Evolutionary conservation across 2,888 invertebrate species (phyloP).

Genomic region (Agrotis segetum): DNA sequence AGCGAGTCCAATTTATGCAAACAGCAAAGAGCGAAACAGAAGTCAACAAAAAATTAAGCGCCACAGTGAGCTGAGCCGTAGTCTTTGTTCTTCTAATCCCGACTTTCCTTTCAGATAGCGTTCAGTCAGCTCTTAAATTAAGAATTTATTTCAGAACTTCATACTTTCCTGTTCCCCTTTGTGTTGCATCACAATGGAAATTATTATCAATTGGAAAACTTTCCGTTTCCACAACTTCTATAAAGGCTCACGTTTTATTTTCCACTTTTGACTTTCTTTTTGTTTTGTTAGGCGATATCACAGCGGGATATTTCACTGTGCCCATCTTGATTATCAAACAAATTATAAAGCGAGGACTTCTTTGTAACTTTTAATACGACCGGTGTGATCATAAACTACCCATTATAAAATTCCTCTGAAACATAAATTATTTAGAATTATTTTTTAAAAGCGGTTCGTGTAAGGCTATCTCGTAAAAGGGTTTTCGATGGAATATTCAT

Average conservation of each 20-base stretch:
- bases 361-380: slow-evolving; percentile 50
- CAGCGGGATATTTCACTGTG: slow-evolving; percentile 69
- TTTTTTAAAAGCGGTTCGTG: slow-evolving; percentile 73
- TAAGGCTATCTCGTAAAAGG: slow-evolving; percentile 81
- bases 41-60: slow-evolving; percentile 83
- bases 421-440: slow-evolving; percentile 76
- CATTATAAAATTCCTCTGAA: slow-evolving; percentile 61
- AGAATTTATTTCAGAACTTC: slow-evolving; percentile 89
- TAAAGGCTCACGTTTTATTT: slow-evolving; percentile 85
- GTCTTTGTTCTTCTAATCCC: slow-evolving; percentile 88
- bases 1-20: slow-evolving; percentile 74
- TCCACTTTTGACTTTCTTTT: slow-evolving; percentile 80
- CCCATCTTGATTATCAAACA: slow-evolving; percentile 69
- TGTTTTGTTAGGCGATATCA: slow-evolving; percentile 74
- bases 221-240: slow-evolving; percentile 83
- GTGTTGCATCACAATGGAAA: slow-evolving; percentile 89
- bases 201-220: slow-evolving; percentile 90
- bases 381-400: slow-evolving; percentile 59
- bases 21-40: slow-evolving; percentile 80
- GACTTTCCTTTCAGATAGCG: slow-evolving; percentile 87
- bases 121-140: slow-evolving; percentile 89
- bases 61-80: slow-evolving; percentile 75
- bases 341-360: slow-evolving; percentile 60
- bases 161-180: slow-evolving; percentile 87
- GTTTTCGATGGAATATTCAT: slow-evolving; percentile 84